Percentiles rank a stretch among this genome's conserved stretches.
phyloP scores from a whole-genome alignment of 2,113 vertebrate genomes.

The Cavia aperea region DNA sequence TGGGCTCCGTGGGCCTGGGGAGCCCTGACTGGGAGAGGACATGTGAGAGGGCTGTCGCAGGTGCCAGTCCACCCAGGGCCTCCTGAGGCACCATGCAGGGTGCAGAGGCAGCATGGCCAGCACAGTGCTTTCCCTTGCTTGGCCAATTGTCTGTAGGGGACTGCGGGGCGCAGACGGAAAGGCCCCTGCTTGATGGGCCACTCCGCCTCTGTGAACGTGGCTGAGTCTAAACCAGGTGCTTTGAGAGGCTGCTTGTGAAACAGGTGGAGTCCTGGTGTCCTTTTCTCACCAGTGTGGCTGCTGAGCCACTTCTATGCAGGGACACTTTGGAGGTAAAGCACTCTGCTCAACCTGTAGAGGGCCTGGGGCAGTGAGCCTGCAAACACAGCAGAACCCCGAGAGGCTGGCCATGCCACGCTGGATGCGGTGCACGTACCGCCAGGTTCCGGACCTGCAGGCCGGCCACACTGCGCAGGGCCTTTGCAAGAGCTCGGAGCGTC shows the following conservation, averaged over 20 bases:
- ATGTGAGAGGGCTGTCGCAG: neutral
- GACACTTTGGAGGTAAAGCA: neutral
- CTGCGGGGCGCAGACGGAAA: neutral
- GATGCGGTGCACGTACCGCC: constrained; percentile 70
- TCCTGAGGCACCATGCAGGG: neutral
- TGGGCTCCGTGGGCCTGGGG: neutral
- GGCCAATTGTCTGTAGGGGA: neutral
- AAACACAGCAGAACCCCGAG: neutral
- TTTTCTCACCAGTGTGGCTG: neutral
- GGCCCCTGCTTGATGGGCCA: neutral
- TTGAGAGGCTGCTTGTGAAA: neutral
- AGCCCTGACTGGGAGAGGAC: neutral
- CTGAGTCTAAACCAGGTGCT: neutral
- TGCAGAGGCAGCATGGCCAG: neutral
- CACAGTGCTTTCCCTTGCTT: neutral
- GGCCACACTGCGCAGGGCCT: constrained; percentile 80
- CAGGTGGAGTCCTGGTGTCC: neutral
- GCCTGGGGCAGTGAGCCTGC: neutral
- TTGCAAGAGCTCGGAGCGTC: constrained; percentile 77
- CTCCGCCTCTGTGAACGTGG: neutral
- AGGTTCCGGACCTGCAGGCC: constrained; percentile 85
- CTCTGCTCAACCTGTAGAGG: neutral
- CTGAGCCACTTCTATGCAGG: neutral
- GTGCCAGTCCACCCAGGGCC: neutral
- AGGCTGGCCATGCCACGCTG: neutral